phyloP scores from a whole-genome alignment of 2,113 vertebrate genomes.

The Clinocottus analis region DNA sequence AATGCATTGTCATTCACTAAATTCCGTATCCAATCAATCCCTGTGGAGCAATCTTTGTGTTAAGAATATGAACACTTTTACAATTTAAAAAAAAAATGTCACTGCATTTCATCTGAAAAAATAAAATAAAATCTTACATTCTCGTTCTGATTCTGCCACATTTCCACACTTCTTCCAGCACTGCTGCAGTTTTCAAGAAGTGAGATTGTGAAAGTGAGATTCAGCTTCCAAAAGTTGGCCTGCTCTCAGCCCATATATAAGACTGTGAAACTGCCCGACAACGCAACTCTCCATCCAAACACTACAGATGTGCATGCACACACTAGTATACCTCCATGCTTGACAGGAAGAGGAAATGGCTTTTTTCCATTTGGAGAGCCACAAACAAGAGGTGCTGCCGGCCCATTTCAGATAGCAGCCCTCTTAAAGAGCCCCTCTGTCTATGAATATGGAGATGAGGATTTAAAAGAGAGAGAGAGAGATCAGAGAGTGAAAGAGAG shows the following conservation, averaged over 20 bases:
- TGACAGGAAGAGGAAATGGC: conserved; percentile 79
- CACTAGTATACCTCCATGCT: conserved; percentile 69
- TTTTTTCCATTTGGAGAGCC: conserved; percentile 78
- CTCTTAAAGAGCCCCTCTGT: conserved; percentile 74
- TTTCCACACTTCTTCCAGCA: conserved; percentile 19
- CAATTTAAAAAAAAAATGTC: conserved; percentile 3
- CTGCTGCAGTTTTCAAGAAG: conserved; percentile 48
- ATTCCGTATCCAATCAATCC: conserved; percentile 45
- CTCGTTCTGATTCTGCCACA: neutral
- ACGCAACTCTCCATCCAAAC: conserved; percentile 56
- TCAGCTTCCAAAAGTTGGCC: conserved; percentile 59
- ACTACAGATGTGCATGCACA: conserved; percentile 28
- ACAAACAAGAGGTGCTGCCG: conserved; percentile 78
- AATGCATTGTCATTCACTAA: conserved; percentile 12
- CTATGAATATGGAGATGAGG: conserved; percentile 84
- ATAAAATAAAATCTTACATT: neutral
- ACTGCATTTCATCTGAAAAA: neutral
- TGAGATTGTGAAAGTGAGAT: conserved; percentile 62
- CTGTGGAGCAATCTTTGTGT: conserved; percentile 17
- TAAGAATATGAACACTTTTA: conserved; percentile 16
- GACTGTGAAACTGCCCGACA: conserved; percentile 60
- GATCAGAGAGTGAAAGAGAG: conserved; percentile 57
- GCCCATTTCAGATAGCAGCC: conserved; percentile 77
- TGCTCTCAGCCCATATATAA: conserved; percentile 50
- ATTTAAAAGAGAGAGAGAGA: conserved; percentile 60